Base-by-base conservation (phyloP, 2,888 invertebrate genomes). In the Dynastes hyllus region DNA sequence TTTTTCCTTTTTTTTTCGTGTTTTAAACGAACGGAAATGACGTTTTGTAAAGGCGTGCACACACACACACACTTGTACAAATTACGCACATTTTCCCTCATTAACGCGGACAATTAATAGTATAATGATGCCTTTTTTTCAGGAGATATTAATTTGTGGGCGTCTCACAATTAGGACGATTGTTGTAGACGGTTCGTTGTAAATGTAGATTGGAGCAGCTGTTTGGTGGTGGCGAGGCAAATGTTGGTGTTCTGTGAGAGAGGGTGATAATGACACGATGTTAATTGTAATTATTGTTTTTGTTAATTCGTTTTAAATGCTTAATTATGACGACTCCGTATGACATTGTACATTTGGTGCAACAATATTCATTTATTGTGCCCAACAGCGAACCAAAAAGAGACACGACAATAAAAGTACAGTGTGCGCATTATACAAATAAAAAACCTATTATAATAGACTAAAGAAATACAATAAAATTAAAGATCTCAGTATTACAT, bases 121-220 rank as follows among this genome's bases (percentile, higher is more conserved):
- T 13, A 63, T 63, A 50, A 45, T 67, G 67, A 22, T 16, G 67
- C 50, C 45, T 67, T 27, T 45, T 67, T 67, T 50, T 50, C 67
- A 45, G 45, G 22, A 50, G 50, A 67, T 67, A 67, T 67, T 67
- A 67, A 67, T 45, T 63, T 63, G 63, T 63, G 63, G 63, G 63
- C 27, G 63, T 29, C 32, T 63, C 27, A 5, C 22, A 58, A 58
- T 58, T 58, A 58, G 16, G 55, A 58, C 55, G 55, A 22, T 16
- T 22, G 22, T 37, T 45, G 45, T 45, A 45, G 45, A 45, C 11
- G 45, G 45, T 37, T 37, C 0, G 22, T 5, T 45, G 8, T 45
- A 45, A 45, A 45, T 45, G 45, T 45, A 45, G 45, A 45, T 45
- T 11, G 45, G 55, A 16, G 55, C 55, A 55, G 55, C 55, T 55